These are phyloP conservation scores for Ornithorhynchus anatinus DNA, from an alignment of 2,113 vertebrate genomes.

Conservation along the genomic window DNA sequence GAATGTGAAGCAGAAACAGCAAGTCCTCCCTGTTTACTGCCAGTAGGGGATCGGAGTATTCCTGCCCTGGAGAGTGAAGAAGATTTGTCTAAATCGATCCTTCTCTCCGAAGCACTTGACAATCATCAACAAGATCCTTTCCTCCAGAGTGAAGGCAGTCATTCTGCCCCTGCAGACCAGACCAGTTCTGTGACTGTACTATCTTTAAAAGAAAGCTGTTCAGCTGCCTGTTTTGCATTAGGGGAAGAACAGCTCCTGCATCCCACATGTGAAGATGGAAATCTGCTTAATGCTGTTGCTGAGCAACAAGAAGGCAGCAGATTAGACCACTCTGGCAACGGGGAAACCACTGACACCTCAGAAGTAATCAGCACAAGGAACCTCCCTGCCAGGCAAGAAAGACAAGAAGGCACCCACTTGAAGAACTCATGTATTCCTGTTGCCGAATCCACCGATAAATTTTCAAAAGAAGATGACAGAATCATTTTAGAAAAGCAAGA, in stretches of 20 bases:
- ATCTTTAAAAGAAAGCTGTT: conserved; percentile 13
- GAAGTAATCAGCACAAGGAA: conserved; percentile 1
- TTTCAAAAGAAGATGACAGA: conserved; percentile 27
- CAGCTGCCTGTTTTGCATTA: not conserved
- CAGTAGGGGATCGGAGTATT: conserved; percentile 18
- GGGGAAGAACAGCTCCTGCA: not conserved
- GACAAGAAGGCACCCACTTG: not conserved
- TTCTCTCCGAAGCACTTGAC: conserved; percentile 45
- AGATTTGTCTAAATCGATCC: conserved; percentile 20
- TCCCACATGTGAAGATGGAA: not conserved
- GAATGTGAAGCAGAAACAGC: conserved; percentile 34
- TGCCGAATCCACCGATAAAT: conserved; percentile 28
- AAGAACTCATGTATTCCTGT: conserved; percentile 21
- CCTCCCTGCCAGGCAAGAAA: not conserved
- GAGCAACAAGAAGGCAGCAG: not conserved
- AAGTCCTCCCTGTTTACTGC: conserved; percentile 19
- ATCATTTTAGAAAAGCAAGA: conserved; percentile 10
- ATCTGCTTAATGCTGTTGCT: not conserved
- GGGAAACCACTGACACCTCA: conserved; percentile 15
- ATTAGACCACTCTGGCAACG: conserved; percentile 8
- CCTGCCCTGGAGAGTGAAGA: conserved; percentile 33
- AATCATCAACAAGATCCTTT: conserved; percentile 32
- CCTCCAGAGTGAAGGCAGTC: conserved; percentile 29
- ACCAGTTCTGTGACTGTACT: not conserved
- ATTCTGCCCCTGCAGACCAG: not conserved